Evolutionary conservation across 2,888 invertebrate genomes (phyloP).

Genomic region (Plagiodera versicolora): DNA sequence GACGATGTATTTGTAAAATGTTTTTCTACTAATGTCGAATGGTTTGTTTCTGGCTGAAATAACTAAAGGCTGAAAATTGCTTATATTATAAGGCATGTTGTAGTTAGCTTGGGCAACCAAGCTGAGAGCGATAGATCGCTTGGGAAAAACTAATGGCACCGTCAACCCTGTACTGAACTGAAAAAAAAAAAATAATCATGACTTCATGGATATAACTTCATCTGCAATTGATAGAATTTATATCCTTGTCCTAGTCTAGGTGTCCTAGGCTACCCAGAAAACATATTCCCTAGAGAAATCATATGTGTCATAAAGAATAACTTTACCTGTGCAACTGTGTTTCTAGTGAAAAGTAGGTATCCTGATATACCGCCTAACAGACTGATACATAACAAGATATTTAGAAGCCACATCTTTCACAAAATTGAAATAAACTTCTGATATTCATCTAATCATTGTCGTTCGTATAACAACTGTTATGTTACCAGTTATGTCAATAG

Average conservation of each 20-base stretch:
- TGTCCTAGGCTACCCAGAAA: too few species aligned
- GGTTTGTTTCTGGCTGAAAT: slow-evolving; percentile 38
- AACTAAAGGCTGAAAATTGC: slow-evolving; percentile 38
- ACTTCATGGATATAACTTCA: background rate
- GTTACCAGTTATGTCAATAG: background rate
- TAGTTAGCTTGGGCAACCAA: slow-evolving; percentile 44
- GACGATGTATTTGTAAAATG: slow-evolving; percentile 44
- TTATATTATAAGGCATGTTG: slow-evolving; percentile 42
- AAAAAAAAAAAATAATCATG: slow-evolving; percentile 13
- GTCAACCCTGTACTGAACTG: slow-evolving; percentile 47
- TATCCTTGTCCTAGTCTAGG: too few species aligned
- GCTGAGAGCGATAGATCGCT: slow-evolving; percentile 46
- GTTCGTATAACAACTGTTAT: background rate
- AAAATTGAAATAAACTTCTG: background rate
- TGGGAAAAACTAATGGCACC: slow-evolving; percentile 45
- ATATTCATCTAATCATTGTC: background rate
- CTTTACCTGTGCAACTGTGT: slow-evolving; percentile 32
- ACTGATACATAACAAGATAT: background rate
- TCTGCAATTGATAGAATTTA: too few species aligned
- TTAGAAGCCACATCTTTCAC: background rate
- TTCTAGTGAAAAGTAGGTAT: slow-evolving; percentile 31
- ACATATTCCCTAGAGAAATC: too few species aligned
- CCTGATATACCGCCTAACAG: background rate
- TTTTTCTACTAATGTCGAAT: slow-evolving; percentile 41
- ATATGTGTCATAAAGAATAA: background rate